A percentile compares a stretch with the other conserved stretches of the same genome.
Evolutionary conservation across 1,140 invertebrate genomes (phyloP).

Genomic region (Branchinecta lynchi): DNA sequence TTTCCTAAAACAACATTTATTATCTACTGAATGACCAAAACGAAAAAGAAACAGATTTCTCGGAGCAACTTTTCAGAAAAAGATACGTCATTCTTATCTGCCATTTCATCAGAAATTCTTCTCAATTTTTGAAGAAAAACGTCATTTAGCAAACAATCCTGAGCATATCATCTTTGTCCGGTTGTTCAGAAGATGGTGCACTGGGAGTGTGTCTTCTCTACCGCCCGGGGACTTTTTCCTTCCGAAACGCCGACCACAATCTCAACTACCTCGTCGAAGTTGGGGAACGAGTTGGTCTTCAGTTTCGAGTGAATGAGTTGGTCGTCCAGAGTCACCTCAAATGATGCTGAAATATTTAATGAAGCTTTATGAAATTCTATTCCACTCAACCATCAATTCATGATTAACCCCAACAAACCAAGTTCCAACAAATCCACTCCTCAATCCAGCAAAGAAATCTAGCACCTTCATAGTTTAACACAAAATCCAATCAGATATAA

Average conservation of each 20-base stretch:
- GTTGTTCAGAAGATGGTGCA: neutral
- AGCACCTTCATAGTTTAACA: no score
- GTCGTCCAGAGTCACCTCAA: conserved; percentile 45
- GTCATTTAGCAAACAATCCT: neutral
- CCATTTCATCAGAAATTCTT: neutral
- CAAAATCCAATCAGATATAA: no score
- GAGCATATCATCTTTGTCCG: neutral
- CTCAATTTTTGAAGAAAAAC: neutral
- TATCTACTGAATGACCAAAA: no score
- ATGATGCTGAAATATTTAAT: conserved; percentile 37
- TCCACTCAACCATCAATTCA: no score
- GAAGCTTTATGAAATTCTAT: no score
- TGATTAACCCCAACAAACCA: no score
- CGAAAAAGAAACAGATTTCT: no score
- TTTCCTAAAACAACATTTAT: no score
- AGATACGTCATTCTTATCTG: no score
- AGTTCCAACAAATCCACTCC: no score
- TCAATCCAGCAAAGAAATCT: no score
- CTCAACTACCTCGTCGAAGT: conserved; percentile 40
- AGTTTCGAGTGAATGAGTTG: conserved; percentile 47
- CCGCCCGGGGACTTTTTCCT: conserved; percentile 34
- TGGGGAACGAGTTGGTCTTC: conserved; percentile 44
- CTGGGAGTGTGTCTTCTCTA: conserved; percentile 37
- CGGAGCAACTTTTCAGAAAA: no score
- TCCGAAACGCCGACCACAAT: conserved; percentile 37